A percentile compares a stretch with the other conserved stretches of the same genome.
These are phyloP conservation scores for Psilanteris sp. DNA, from an alignment of 1,140 invertebrate genomes.

Conservation along the genomic window DNA sequence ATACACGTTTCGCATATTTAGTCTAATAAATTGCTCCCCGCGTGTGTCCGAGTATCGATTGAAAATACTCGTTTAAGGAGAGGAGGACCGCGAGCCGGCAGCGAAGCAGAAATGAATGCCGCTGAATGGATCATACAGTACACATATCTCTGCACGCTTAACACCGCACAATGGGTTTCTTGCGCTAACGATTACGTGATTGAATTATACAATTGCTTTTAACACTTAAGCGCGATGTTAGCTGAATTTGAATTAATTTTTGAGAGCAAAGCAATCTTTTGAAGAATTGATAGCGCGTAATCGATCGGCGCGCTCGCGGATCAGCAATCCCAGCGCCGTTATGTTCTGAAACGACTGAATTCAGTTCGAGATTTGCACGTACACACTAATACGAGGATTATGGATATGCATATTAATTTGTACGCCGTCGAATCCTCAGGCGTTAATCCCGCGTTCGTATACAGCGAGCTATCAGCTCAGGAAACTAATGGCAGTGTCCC, in stretches of 20 bases:
- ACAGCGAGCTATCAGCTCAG: conserved; percentile 61
- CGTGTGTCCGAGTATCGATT: too few relatives aligned
- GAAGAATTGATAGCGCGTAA: conserved; percentile 46
- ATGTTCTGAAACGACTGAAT: conserved; percentile 16
- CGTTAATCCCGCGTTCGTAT: conserved; percentile 63
- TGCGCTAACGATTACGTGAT: too few relatives aligned
- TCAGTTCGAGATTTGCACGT: conserved; percentile 45
- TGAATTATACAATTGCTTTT: conserved; percentile 11
- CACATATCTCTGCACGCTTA: too few relatives aligned
- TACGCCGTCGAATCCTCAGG: conserved; percentile 60
- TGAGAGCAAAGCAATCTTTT: conserved; percentile 10
- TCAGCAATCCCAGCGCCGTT: conserved; percentile 29
- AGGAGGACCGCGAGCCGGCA: too few relatives aligned
- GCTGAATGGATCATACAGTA: too few relatives aligned
- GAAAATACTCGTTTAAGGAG: too few relatives aligned
- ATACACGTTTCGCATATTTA: too few relatives aligned
- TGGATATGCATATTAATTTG: conserved; percentile 62
- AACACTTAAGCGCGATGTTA: neutral
- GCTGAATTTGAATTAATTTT: conserved; percentile 27
- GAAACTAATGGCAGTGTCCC: conserved; percentile 67
- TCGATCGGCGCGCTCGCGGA: conserved; percentile 14
- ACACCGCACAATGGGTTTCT: too few relatives aligned
- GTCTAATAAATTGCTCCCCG: too few relatives aligned
- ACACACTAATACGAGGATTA: conserved; percentile 48
- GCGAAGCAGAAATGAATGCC: too few relatives aligned